Conservation (phyloP, 2,113 vertebrate genomes). For the Seriola dumerili region DNA sequence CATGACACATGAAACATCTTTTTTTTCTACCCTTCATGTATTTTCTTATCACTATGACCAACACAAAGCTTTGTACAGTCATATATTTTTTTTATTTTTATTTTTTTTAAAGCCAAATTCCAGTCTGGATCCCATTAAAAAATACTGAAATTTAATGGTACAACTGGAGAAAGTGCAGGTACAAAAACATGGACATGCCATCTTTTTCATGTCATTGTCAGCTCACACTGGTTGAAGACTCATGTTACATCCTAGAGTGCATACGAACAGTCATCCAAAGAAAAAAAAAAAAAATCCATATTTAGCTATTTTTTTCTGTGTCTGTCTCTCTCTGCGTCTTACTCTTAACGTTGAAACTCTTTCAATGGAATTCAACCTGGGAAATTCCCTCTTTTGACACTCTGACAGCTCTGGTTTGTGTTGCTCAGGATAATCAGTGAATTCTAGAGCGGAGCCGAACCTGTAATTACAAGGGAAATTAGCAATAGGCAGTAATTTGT, state of each 20-base stretch:
- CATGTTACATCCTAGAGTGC: background rate
- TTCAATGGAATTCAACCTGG: slow-evolving; percentile 38
- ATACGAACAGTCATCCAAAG: background rate
- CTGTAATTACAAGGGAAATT: slow-evolving; percentile 76
- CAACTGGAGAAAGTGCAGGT: background rate
- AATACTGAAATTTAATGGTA: background rate
- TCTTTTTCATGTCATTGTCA: slow-evolving; percentile 36
- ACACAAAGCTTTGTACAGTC: background rate
- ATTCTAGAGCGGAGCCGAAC: slow-evolving; percentile 44
- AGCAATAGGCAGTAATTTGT: slow-evolving; percentile 69
- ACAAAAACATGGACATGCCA: background rate
- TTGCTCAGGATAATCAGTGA: slow-evolving; percentile 63
- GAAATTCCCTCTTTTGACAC: slow-evolving; percentile 67
- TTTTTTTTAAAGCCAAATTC: background rate
- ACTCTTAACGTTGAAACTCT: slow-evolving; percentile 16
- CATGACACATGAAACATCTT: background rate
- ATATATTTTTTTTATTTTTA: background rate
- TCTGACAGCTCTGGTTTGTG: slow-evolving; percentile 66
- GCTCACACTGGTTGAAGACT: background rate
- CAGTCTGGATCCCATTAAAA: slow-evolving; percentile 6
- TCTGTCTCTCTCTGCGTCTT: slow-evolving; percentile 14
- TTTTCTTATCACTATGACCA: background rate
- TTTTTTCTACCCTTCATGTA: background rate
- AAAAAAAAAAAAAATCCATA: background rate
- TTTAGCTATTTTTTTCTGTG: slow-evolving; percentile 1